Evolutionary conservation across 2,888 invertebrate species (phyloP).

Genomic region (Cyaniris semiargus): DNA sequence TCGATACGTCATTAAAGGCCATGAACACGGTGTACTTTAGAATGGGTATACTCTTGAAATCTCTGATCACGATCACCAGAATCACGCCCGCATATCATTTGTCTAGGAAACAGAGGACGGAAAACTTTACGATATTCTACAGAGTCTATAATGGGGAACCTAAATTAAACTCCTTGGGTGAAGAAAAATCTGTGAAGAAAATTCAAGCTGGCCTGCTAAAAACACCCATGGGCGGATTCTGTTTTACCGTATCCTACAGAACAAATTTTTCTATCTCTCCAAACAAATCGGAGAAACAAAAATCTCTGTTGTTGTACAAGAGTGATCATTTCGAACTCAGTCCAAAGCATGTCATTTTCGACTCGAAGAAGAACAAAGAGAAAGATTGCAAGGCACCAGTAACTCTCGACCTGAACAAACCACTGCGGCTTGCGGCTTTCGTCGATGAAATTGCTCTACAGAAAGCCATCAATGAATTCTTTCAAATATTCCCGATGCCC

Average conservation of each 20-base stretch:
- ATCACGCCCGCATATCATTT: constrained; percentile 96
- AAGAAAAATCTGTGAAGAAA: constrained; percentile 84
- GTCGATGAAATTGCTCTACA: constrained; percentile 77
- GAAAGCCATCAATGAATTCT: constrained; percentile 63
- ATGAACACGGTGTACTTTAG: constrained; percentile 94
- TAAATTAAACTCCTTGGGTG: constrained; percentile 86
- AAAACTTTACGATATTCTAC: constrained; percentile 95
- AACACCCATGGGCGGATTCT: constrained; percentile 92
- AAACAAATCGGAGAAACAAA: constrained; percentile 85
- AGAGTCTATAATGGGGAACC: constrained; percentile 91
- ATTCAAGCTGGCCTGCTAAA: constrained; percentile 92
- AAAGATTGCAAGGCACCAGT: constrained; percentile 54
- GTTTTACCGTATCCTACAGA: constrained; percentile 91
- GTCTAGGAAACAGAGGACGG: constrained; percentile 91
- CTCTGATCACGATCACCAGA: constrained; percentile 92
- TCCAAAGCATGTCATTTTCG: constrained; percentile 83
- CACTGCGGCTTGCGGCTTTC: constrained; percentile 88
- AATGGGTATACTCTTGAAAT: constrained; percentile 95
- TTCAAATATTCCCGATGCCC: constrained; percentile 63
- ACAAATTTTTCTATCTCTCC: constrained; percentile 96
- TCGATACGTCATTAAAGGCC: constrained; percentile 84
- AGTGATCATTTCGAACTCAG: constrained; percentile 94
- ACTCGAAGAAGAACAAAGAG: constrained; percentile 81
- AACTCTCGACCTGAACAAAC: constrained; percentile 84
- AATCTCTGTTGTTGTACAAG: constrained; percentile 87